Conservation (phyloP, 2,113 vertebrate genomes). For the Rhea americana region DNA sequence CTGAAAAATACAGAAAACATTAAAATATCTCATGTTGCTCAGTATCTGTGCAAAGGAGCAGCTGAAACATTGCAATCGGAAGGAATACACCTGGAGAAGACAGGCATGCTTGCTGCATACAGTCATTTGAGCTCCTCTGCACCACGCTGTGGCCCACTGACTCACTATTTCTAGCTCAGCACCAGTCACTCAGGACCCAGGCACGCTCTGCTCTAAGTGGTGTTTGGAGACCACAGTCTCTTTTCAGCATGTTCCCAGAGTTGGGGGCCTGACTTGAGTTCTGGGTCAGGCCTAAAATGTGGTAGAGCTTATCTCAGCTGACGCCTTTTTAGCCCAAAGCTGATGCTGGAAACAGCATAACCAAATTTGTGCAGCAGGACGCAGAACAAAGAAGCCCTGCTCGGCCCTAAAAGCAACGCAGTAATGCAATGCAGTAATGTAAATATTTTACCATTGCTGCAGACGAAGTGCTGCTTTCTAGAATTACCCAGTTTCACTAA, state of each 20-base stretch:
- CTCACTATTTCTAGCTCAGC: not conserved
- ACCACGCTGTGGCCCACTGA: not conserved
- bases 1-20: not conserved
- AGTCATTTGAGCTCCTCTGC: not conserved
- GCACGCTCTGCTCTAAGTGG: accelerated
- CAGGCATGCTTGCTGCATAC: accelerated
- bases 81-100: not conserved
- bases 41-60: not conserved
- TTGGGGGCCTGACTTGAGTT: not conserved
- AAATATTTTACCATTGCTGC: not conserved
- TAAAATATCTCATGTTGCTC: not conserved
- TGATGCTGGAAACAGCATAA: not conserved
- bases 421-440: not conserved
- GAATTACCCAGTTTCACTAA: not conserved
- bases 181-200: not conserved
- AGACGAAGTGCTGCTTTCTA: constrained; percentile 1
- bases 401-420: not conserved
- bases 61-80: not conserved
- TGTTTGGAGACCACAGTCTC: accelerated
- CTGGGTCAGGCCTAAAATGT: not conserved
- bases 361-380: not conserved
- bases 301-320: not conserved
- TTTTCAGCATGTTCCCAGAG: not conserved
- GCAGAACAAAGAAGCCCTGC: not conserved
- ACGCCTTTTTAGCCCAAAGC: not conserved